These are phyloP conservation scores for Nyctibius grandis DNA, from an alignment of 2,797 vertebrate species.

Conservation along the genomic window DNA sequence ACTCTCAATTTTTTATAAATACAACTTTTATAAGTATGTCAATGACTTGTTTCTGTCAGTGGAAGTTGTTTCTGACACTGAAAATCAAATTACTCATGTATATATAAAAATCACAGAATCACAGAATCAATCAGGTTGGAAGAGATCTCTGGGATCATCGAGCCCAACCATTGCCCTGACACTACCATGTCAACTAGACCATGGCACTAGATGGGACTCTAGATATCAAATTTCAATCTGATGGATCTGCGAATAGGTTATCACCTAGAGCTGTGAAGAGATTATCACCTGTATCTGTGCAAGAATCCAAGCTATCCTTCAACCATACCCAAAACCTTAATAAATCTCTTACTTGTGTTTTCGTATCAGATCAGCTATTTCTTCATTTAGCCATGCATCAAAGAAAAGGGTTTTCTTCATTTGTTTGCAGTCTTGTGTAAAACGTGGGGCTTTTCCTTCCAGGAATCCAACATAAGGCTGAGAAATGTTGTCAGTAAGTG, in stretches of 20 bases:
- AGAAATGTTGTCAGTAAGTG: neutral
- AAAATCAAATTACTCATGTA: neutral
- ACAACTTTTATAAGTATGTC: neutral
- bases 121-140: no score
- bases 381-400: neutral
- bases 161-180: no score
- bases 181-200: no score
- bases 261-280: neutral
- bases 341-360: neutral
- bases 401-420: neutral
- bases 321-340: neutral
- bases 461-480: neutral
- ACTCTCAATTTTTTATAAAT: neutral
- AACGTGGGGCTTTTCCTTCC: neutral
- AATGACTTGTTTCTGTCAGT: neutral
- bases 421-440: neutral
- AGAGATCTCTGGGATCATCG: no score
- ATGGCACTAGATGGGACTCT: no score
- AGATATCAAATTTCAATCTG: neutral
- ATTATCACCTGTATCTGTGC: neutral
- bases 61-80: no score
- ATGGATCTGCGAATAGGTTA: neutral
- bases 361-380: neutral
- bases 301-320: neutral
- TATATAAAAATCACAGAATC: neutral